Evolutionary conservation across 2,888 invertebrate species (phyloP), one percentile per base, ranked within the genome.

Genomic region (Tanaodytes sp.): DNA sequence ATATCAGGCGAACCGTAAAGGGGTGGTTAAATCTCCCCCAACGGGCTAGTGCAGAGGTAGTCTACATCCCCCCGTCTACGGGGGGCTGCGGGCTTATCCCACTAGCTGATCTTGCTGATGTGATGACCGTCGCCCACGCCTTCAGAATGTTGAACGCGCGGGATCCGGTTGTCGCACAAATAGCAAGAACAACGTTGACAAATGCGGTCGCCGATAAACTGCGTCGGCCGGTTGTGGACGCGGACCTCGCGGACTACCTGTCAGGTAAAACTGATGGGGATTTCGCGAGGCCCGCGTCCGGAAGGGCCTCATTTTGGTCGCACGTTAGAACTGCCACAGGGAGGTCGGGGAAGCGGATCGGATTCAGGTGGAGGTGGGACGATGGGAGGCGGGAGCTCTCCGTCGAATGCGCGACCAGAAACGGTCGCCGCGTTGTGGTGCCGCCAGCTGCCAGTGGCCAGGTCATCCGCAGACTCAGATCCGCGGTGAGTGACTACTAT

Each of bases 11-110:
- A 31, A 9, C 52, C 3, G 73, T 68, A 0, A 80, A 82, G 36
- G 5, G 11, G 0, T 81, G 79, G 80, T 39, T 82, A 19, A 64
- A 77, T 58, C 76, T 83, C 1, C 80, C 81, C 1, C 79, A 79
- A 57, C 42, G 81, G 1, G 80, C 80, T 2, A 80, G 78, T 40
- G 69, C 78, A 4, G 81, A 82, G 55, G 1, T 77, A 0, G 69
- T 81, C 2, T 76, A 64, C 63, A 43, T 80, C 2, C 73, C 73
- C 0, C 64, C 74, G 0, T 52, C 40, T 0, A 52, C 71, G 52
- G 80, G 81, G 0, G 81, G 81, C 0, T 76, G 76, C 9, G 80
- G 79, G 0, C 37, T 80, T 0, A 63, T 79, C 1, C 80, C 80
- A n/a, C 72, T 81, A 1, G 74, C 73, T 0, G 79, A 81, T 59